Base-by-base conservation (phyloP, 2,113 vertebrate genomes). In the Numenius arquata region DNA sequence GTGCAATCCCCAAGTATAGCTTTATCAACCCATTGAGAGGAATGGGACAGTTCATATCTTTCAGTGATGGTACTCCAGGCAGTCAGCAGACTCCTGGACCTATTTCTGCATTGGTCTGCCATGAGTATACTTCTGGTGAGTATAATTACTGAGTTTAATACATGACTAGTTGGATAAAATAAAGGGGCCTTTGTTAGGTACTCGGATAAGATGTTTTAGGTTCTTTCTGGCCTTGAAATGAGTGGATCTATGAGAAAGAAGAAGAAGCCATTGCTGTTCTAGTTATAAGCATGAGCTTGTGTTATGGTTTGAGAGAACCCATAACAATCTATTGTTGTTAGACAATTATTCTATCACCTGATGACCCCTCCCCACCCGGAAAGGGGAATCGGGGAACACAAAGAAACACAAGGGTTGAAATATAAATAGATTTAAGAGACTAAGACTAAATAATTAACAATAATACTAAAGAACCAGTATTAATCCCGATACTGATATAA, bases 31-130 rank as follows among this genome's bases (percentile, higher is more conserved):
- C 11, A 4, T 4, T 34, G 56, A 65, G 63, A 53, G 47, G 45
- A 53, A 29, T 0, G 1, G 55, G 45, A 40, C 45, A 22, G 36
- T n/a, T 78, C 2, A 0, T 53, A 2, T 38, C 40, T 80, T 65
- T 71, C 58, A 50, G 36, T 40, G 20, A 50, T 4, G 2, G 18
- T 59, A 10, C 27, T 58, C n/a, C 41, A 36, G 22, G 47, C 45
- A 78, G 56, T 11, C 47, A 77, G 43, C 14, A 67, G 50, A 19
- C 41, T 82, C 32, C n/a, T 10, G 55, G 40, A 22, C 8, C n/a
- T 40, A 8, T 72, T 90, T 53, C 52, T 53, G 52, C 34, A 23
- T n/a, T 59, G 34, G 34, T 59, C 34, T n/a, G 21, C 34, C 56
- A 23, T 59, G 21, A n/a, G 21, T 59, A 32, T 10, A 10, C n/a